Evolutionary conservation across 37 sponge, comb jelly and placozoan species (phyloP), one percentile per base, ranked within the genome.

Genomic region (Cladorhizidae sp.): DNA sequence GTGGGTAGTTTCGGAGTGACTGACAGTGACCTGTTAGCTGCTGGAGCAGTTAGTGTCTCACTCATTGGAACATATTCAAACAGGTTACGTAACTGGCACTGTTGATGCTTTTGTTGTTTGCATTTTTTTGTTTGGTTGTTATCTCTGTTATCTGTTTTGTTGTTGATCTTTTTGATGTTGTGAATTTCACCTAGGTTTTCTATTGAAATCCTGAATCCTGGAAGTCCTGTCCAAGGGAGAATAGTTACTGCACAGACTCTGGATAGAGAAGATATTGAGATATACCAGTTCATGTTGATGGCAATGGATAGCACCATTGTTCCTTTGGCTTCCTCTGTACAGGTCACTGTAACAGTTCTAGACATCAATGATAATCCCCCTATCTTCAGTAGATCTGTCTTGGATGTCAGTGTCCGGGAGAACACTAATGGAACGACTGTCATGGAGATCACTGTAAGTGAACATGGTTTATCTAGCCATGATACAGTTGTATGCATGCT

Each of bases 351-450:
- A 3, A 8, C 73, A 2, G 29, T 75, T 9, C 58, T 36, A 37
- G 61, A 94, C 77, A 68, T 87, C 28, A 94, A 82, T 74, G 83
- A 82, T 55, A 82, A 82, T 55, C 23, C 49, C 42, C 83, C 83
- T 28, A 15, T 40, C 74, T 82, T 82, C 49, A n/a, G 18, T 6
- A 73, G 32, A n/a, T 43, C 54, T 49, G 18, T 14, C 15, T 73
- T 21, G 29, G 26, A 37, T 20, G 5, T 38, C 54, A 50, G 8
- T 73, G 6, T 73, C 3, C 40, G 7, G 3, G 50, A 50, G 70
- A 68, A 68, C 40, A 68, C 70, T 7, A 35, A 35, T 28, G 25
- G 25, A 23, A 61, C 62, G 25, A n/a, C 25, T 8, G 22, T 61
- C 20, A 61, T 61, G 62, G 62, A 61, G 11, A 26, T 61, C 62